These are phyloP conservation scores for Chloropsis cyanopogon DNA, from an alignment of 2,113 vertebrate species.

Conservation along the genomic window DNA sequence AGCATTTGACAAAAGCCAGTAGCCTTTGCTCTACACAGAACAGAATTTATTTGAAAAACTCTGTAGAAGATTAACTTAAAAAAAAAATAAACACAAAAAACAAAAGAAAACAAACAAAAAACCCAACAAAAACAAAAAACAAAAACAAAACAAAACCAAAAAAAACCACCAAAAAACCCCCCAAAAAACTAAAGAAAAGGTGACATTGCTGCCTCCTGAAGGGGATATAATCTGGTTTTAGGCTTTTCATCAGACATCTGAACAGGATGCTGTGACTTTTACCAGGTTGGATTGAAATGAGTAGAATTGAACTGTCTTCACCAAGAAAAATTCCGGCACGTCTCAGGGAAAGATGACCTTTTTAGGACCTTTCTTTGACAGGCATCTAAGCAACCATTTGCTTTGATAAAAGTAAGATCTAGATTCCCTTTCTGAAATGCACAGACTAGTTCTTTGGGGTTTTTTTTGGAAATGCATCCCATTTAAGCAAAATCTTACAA, in stretches of 20 bases:
- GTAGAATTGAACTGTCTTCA: neutral
- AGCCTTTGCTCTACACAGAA: neutral
- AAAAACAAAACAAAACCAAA: no score
- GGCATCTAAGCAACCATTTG: neutral
- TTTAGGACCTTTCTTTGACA: neutral
- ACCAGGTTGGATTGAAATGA: neutral
- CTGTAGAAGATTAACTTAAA: neutral
- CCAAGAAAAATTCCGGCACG: fast-evolving
- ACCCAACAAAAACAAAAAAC: no score
- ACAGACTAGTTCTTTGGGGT: neutral
- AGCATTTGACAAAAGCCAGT: neutral
- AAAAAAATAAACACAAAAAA: neutral
- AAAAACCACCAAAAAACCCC: no score
- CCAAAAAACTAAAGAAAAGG: neutral
- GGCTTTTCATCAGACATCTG: neutral
- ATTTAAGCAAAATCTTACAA: neutral
- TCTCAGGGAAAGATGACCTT: neutral
- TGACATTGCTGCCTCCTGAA: neutral
- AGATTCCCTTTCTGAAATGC: neutral
- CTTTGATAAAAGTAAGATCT: neutral
- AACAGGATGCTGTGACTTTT: neutral
- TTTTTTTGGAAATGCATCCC: neutral
- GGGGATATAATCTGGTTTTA: neutral
- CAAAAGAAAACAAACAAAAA: neutral
- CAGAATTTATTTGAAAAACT: neutral